Evolutionary conservation across 2,113 vertebrate species (phyloP).

Genomic region (Gobiocypris rarus): DNA sequence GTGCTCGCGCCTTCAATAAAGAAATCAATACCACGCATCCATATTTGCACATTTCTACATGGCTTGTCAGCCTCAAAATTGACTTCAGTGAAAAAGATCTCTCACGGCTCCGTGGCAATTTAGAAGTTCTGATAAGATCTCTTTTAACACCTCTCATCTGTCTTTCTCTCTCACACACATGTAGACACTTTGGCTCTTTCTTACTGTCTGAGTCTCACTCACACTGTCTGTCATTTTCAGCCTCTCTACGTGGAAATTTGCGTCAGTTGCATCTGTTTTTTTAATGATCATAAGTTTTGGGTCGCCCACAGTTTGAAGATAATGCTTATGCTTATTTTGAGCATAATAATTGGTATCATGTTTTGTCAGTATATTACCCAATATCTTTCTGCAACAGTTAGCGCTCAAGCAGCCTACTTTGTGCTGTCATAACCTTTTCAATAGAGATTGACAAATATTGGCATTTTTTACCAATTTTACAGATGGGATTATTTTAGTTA

Average conservation of each 20-base stretch:
- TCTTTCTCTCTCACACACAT: conserved; percentile 41
- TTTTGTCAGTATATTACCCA: background rate
- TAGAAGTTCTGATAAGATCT: conserved; percentile 63
- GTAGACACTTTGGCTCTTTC: background rate
- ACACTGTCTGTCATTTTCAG: background rate
- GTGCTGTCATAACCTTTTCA: background rate
- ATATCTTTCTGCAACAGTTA: background rate
- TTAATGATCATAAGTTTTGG: background rate
- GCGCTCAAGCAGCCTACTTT: background rate
- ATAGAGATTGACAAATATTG: background rate
- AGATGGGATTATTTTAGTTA: too few relatives aligned
- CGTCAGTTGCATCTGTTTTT: background rate
- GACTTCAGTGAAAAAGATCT: conserved; percentile 65
- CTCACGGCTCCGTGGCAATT: conserved; percentile 56
- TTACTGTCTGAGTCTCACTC: background rate
- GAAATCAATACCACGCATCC: conserved; percentile 64
- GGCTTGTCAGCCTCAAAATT: conserved; percentile 63
- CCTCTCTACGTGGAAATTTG: background rate
- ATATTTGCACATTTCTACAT: conserved; percentile 67
- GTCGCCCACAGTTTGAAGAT: background rate
- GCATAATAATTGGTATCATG: background rate
- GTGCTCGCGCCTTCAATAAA: conserved; percentile 62
- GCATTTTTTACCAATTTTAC: too few relatives aligned
- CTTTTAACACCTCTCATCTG: conserved; percentile 55
- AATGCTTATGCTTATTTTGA: background rate